Conservation (phyloP, 1,140 invertebrate genomes). For the Aphelinus certus region DNA sequence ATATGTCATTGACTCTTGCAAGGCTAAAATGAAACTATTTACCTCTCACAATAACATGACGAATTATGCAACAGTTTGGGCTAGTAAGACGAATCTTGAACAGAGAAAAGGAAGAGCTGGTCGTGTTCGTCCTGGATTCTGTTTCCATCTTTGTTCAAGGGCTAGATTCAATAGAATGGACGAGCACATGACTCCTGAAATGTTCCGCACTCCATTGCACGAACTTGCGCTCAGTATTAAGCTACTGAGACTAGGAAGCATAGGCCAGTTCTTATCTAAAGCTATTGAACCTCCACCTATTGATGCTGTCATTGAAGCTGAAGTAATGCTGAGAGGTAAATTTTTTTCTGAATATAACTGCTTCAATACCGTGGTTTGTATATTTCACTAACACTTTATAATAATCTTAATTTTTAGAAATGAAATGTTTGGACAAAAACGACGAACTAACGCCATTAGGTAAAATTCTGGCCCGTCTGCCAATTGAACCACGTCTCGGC, state of each 20-base stretch:
- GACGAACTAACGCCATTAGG: slow-evolving; percentile 91
- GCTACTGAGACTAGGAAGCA: slow-evolving; percentile 86
- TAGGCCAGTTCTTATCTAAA: slow-evolving; percentile 92
- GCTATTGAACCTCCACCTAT: slow-evolving; percentile 93
- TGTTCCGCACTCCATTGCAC: slow-evolving; percentile 94
- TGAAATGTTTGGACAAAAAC: slow-evolving; percentile 86
- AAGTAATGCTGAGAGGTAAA: slow-evolving; percentile 72
- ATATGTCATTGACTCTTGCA: slow-evolving; percentile 94
- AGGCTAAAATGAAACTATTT: slow-evolving; percentile 95
- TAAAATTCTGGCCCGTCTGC: slow-evolving; percentile 89
- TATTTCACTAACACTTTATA: too few species aligned
- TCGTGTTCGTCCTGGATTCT: slow-evolving; percentile 85
- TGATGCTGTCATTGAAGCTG: slow-evolving; percentile 92
- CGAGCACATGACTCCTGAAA: slow-evolving; percentile 93
- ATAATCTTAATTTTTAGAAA: slow-evolving; percentile 69
- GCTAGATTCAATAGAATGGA: slow-evolving; percentile 81
- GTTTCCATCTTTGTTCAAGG: slow-evolving; percentile 87
- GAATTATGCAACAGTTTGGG: slow-evolving; percentile 94
- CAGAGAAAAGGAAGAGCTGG: slow-evolving; percentile 92
- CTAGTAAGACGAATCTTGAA: slow-evolving; percentile 89
- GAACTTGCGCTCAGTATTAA: slow-evolving; percentile 88
- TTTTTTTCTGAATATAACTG: background rate
- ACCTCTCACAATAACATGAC: slow-evolving; percentile 96
- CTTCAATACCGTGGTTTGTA: too few species aligned
- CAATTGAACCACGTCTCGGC: slow-evolving; percentile 90